Conservation (phyloP, 2,797 vertebrate genomes). For the Dicrostonyx torquatus region DNA sequence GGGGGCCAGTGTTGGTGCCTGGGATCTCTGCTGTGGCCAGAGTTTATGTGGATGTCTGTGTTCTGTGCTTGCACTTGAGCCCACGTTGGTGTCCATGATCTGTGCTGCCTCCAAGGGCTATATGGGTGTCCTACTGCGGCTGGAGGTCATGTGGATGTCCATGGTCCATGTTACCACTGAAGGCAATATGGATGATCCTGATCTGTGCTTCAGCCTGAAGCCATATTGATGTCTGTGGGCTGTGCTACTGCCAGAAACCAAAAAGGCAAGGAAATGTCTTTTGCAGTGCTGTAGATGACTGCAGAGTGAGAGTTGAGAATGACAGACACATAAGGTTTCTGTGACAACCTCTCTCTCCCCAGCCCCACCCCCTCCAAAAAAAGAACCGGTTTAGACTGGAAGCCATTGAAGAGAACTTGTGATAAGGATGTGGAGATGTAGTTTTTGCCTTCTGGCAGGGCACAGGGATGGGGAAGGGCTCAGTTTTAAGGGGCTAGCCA, state of each 20-base stretch:
- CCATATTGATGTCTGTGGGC: not conserved
- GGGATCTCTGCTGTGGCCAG: not conserved
- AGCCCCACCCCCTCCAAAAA: not conserved
- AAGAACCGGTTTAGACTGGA: not conserved
- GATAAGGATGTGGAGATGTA: not conserved
- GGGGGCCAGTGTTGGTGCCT: not conserved
- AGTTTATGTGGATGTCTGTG: not conserved
- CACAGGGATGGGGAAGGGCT: not conserved
- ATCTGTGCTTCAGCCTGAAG: not conserved
- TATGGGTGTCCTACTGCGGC: no score
- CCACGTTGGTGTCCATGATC: not conserved
- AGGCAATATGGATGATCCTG: no score
- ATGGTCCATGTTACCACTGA: no score
- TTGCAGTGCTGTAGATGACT: not conserved
- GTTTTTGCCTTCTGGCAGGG: not conserved
- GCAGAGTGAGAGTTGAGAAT: not conserved
- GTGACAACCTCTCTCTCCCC: not conserved
- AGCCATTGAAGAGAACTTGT: not conserved
- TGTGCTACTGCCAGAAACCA: not conserved
- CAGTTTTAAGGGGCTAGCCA: not conserved
- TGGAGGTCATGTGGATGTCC: not conserved
- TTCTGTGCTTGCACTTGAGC: not conserved
- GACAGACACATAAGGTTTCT: not conserved
- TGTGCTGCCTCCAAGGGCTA: not conserved
- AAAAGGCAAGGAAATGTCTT: not conserved